A percentile compares a stretch with the other conserved stretches of the same genome.
Conservation (phyloP, 2,113 vertebrate species). For the Hippocampus comes region DNA sequence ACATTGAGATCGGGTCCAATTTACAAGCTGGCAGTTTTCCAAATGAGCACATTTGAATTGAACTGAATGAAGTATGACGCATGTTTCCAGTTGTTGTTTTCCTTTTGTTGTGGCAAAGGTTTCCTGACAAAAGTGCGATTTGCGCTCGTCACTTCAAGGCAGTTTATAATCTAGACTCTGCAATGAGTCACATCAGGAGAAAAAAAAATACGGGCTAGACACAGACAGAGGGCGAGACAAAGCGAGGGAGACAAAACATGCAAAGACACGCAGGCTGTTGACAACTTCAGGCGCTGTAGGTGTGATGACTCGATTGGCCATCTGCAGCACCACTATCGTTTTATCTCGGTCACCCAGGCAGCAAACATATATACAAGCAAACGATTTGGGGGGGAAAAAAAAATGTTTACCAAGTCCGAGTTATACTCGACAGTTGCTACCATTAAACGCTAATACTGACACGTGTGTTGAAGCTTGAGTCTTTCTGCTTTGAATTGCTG, state of each 20-base stretch:
- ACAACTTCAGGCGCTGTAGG: conserved; percentile 33
- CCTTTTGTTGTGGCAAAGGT: neutral
- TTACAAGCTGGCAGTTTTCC: conserved; percentile 47
- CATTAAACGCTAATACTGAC: neutral
- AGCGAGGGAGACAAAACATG: neutral
- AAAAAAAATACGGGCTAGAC: conserved; percentile 4
- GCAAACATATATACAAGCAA: neutral
- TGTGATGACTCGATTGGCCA: conserved; percentile 22
- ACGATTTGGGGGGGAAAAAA: conserved; percentile 13
- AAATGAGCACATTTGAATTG: conserved; percentile 32
- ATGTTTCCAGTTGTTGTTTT: neutral
- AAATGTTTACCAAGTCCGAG: neutral
- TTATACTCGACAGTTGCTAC: neutral
- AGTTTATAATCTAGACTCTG: conserved; percentile 6
- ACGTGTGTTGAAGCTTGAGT: neutral
- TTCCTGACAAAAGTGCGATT: conserved; percentile 13
- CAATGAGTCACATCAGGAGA: conserved; percentile 27
- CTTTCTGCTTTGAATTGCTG: neutral
- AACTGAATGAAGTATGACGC: conserved; percentile 1
- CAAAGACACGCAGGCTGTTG: conserved; percentile 22
- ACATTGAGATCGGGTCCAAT: conserved; percentile 37
- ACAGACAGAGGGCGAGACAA: conserved; percentile 8
- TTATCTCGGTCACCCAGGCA: conserved; percentile 16
- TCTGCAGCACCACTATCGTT: conserved; percentile 28
- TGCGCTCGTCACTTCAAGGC: conserved; percentile 24